These are phyloP conservation scores for Eulemur macaco DNA, from an alignment of 2,113 vertebrate species.

Conservation along the genomic window DNA sequence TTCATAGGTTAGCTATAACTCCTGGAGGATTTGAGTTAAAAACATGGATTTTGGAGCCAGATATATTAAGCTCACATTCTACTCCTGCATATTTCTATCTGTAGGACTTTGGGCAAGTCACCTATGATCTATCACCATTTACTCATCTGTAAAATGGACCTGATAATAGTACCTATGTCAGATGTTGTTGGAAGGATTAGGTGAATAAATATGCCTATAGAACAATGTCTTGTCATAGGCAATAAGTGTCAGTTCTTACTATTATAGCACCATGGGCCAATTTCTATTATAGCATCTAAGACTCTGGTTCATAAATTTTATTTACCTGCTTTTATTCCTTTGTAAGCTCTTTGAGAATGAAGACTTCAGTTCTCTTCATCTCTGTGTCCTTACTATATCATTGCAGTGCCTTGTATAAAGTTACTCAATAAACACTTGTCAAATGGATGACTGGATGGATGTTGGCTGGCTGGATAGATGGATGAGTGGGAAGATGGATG, in stretches of 20 bases:
- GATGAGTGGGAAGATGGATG: background rate
- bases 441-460: background rate
- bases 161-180: background rate
- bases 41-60: background rate
- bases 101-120: background rate
- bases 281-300: background rate
- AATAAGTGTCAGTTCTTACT: background rate
- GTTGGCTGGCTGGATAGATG: background rate
- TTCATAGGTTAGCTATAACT: background rate
- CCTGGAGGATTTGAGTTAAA: background rate
- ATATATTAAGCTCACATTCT: background rate
- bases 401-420: background rate
- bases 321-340: background rate
- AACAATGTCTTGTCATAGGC: background rate
- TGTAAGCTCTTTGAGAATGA: background rate
- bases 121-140: background rate
- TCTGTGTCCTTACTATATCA: background rate
- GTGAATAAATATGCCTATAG: background rate
- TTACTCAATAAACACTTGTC: background rate
- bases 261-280: background rate
- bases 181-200: background rate
- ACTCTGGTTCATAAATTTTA: background rate
- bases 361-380: background rate
- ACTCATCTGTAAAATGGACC: background rate
- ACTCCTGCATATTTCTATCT: background rate